phyloP scores from a whole-genome alignment of 2,797 vertebrate genomes.

The Sebastes steindachneri region DNA sequence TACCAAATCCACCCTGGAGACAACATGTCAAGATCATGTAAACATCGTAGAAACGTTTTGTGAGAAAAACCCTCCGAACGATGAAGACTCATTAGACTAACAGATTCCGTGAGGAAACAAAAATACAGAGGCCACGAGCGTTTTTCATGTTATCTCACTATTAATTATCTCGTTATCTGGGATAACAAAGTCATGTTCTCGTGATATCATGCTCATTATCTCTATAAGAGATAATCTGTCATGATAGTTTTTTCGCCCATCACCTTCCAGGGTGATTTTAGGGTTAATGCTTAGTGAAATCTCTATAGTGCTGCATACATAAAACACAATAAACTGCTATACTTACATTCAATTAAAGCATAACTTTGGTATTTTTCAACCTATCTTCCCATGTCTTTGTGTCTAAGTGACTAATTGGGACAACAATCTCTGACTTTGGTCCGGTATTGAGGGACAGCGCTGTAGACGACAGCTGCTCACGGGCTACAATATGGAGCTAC shows the following conservation, averaged over 20 bases:
- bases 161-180: not conserved
- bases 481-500: too few relatives aligned
- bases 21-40: not conserved
- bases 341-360: too few relatives aligned
- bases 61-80: too few relatives aligned
- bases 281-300: not conserved
- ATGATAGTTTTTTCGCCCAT: not conserved
- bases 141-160: not conserved
- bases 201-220: not conserved
- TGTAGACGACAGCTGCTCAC: too few relatives aligned
- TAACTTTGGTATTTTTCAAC: too few relatives aligned
- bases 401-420: too few relatives aligned
- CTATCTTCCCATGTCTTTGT: too few relatives aligned
- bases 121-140: not conserved
- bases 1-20: not conserved
- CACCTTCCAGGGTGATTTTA: not conserved
- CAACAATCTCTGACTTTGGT: too few relatives aligned
- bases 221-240: not conserved
- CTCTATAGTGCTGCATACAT: not conserved
- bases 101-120: not conserved
- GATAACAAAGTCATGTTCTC: not conserved
- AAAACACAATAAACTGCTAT: not conserved
- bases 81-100: too few relatives aligned
- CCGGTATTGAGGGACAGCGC: too few relatives aligned
- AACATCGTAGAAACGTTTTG: rapidly evolving